Percentiles rank a stretch among this genome's conserved stretches.
These are phyloP conservation scores for Drosophila malerkotliana DNA, from an alignment of 1,140 invertebrate species.

Conservation along the genomic window DNA sequence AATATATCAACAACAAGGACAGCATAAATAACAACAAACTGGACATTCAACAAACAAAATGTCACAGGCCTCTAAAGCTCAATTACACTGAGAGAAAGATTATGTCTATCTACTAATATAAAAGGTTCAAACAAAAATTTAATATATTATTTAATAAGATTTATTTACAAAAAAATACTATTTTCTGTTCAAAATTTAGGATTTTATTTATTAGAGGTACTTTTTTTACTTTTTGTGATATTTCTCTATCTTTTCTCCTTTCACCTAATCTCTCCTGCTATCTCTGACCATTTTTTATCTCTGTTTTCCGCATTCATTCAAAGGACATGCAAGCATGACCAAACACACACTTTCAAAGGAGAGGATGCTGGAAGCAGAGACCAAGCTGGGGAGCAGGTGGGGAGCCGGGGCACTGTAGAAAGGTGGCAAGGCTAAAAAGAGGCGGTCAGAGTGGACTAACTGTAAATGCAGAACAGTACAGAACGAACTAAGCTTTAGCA, in stretches of 20 bases:
- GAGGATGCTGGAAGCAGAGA: not conserved
- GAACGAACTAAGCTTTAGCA: constrained; percentile 33
- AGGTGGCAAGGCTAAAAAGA: constrained; percentile 1
- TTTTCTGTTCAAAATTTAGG: not conserved
- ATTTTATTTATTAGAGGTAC: not conserved
- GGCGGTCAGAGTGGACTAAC: constrained; percentile 51
- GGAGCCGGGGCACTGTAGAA: not conserved
- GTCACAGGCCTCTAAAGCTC: constrained; percentile 33
- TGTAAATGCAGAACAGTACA: constrained; percentile 59
- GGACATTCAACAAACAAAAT: constrained; percentile 57
- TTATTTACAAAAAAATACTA: not conserved
- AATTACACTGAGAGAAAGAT: constrained; percentile 7
- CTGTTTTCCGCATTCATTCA: constrained; percentile 38
- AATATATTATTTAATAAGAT: too few species aligned
- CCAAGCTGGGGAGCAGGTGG: not conserved
- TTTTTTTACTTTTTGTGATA: not conserved
- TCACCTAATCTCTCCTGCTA: constrained; percentile 17
- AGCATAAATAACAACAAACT: constrained; percentile 46
- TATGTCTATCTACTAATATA: not conserved
- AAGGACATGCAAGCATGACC: constrained; percentile 57
- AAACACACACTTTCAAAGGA: constrained; percentile 32
- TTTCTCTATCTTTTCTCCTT: constrained; percentile 3
- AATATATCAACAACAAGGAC: constrained; percentile 26
- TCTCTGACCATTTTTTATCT: constrained; percentile 5
- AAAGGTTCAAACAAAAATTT: too few species aligned